A percentile compares a stretch with the other conserved stretches of the same genome.
These are phyloP conservation scores for Acrobeloides nanus DNA, from an alignment of 2,888 invertebrate genomes.

Conservation along the genomic window DNA sequence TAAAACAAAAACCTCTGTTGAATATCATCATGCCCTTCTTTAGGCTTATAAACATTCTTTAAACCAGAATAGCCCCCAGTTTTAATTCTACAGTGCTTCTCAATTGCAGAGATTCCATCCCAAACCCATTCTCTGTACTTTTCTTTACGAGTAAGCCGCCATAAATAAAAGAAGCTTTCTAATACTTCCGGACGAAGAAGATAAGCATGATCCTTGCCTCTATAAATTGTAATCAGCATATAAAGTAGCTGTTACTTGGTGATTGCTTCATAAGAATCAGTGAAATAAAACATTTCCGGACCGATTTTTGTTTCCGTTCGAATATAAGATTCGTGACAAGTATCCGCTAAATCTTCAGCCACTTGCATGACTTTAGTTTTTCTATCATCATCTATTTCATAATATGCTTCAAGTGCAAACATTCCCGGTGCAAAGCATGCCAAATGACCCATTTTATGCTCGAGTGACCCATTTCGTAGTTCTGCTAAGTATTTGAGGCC, in stretches of 20 bases:
- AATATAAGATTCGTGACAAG: constrained; percentile 92
- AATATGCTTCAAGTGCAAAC: constrained; percentile 74
- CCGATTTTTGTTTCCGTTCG: constrained; percentile 77
- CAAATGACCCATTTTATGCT: constrained; percentile 93
- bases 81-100: constrained; percentile 75
- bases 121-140: constrained; percentile 98
- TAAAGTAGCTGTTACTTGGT: too few relatives aligned
- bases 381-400: constrained; percentile 62
- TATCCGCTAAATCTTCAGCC: constrained; percentile 80
- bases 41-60: constrained; percentile 76
- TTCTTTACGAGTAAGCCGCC: constrained; percentile 77
- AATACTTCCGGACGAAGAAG: constrained; percentile 89
- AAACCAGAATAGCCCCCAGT: constrained; percentile 85
- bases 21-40: constrained; percentile 61
- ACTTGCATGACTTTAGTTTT: constrained; percentile 76
- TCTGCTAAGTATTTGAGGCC: constrained; percentile 83
- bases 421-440: constrained; percentile 92
- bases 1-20: constrained; percentile 83
- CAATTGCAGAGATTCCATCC: constrained; percentile 84
- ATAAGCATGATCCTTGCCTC: constrained; percentile 84
- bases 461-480: constrained; percentile 71
- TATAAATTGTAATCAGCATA: too few relatives aligned
- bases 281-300: constrained; percentile 81
- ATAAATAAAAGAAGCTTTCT: constrained; percentile 92
- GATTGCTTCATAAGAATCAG: constrained; percentile 79